Percentiles rank a stretch among this genome's conserved stretches.
Conservation (phyloP, 2,888 invertebrate genomes). For the Pristionchus mayeri region DNA sequence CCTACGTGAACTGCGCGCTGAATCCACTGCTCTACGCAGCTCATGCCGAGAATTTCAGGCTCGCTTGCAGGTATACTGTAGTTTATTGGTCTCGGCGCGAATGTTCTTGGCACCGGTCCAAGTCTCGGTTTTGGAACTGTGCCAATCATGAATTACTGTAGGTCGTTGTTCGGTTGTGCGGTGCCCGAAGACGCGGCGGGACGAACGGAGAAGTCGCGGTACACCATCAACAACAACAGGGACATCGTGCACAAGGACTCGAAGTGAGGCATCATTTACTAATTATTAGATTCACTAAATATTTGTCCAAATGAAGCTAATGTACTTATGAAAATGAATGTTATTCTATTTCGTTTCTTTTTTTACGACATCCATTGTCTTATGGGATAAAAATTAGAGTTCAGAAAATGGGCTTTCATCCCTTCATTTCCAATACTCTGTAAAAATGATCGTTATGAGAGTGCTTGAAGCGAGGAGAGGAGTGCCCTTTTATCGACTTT, state of each 20-base stretch:
- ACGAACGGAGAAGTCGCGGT: neutral
- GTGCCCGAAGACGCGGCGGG: neutral
- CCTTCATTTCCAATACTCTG: too few species aligned
- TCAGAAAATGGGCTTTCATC: too few species aligned
- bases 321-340: too few species aligned
- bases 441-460: neutral
- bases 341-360: too few species aligned
- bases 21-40: slow-evolving; percentile 74
- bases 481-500: too few species aligned
- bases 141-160: neutral
- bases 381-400: too few species aligned
- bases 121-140: too few species aligned
- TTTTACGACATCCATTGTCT: too few species aligned
- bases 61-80: slow-evolving; percentile 66
- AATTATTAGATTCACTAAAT: neutral
- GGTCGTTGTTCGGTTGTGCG: slow-evolving; percentile 41
- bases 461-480: too few species aligned
- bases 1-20: slow-evolving; percentile 75
- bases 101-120: too few species aligned
- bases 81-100: neutral
- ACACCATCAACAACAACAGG: slow-evolving; percentile 15
- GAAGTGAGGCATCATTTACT: neutral
- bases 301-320: neutral
- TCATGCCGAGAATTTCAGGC: slow-evolving; percentile 73
- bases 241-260: neutral